Evolutionary conservation across 35 echinoderm and acorn worm species (phyloP).

Genomic region (Heliocidaris tuberculata): DNA sequence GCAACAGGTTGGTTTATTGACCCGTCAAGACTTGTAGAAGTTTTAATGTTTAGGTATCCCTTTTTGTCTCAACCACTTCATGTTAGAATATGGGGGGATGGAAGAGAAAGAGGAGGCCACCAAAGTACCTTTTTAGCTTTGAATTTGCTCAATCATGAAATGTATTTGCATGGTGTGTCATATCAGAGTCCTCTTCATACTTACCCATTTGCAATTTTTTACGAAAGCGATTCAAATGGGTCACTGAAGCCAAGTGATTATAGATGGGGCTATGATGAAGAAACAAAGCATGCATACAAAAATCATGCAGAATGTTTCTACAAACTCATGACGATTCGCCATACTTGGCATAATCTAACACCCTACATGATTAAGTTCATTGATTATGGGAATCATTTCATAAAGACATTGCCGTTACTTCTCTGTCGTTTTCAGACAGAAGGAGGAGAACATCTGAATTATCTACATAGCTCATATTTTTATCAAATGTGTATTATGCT

Average conservation of each 20-base stretch:
- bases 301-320: slow-evolving; percentile 67
- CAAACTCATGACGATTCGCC: slow-evolving; percentile 50
- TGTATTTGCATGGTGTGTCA: no score
- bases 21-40: no score
- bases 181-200: slow-evolving; percentile 52
- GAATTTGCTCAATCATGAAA: no score
- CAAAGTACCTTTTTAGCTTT: no score
- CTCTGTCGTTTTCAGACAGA: slow-evolving; percentile 64
- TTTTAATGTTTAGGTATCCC: no score
- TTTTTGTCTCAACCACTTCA: no score
- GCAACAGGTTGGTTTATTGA: no score
- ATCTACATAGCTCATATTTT: no score
- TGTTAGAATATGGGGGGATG: no score
- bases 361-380: slow-evolving; percentile 88
- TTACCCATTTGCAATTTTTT: slow-evolving; percentile 67
- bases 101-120: no score
- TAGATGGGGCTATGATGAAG: slow-evolving; percentile 61
- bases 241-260: slow-evolving; percentile 56
- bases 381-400: slow-evolving; percentile 60
- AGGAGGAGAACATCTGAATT: slow-evolving; percentile 76
- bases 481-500: no score
- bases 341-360: slow-evolving; percentile 57
- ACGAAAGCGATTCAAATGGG: slow-evolving; percentile 69
- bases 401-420: slow-evolving; percentile 45
- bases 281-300: slow-evolving; percentile 33